Conservation (phyloP, 2,113 vertebrate species). For the Climacteris rufus region DNA sequence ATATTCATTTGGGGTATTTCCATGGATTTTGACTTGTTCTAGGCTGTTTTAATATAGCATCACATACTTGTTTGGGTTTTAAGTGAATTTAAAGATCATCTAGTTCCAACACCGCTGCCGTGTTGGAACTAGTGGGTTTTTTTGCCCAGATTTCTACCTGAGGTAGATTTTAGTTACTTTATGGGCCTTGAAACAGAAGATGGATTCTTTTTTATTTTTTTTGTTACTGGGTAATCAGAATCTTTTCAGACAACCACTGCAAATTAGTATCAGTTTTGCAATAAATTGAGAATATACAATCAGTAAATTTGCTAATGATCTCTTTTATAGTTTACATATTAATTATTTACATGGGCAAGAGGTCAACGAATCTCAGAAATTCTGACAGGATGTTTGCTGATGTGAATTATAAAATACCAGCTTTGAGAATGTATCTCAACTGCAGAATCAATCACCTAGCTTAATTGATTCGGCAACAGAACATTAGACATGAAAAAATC, state of each 20-base stretch:
- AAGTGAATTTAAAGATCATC: not conserved
- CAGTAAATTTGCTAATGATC: not conserved
- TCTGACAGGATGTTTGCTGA: not conserved
- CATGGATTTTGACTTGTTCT: not conserved
- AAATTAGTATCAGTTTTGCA: not conserved
- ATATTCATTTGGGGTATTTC: not conserved
- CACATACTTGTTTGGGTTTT: not conserved
- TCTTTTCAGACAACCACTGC: not conserved
- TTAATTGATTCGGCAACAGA: conserved; percentile 11
- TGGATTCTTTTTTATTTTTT: not conserved
- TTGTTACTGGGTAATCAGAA: not conserved
- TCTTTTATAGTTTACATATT: not conserved
- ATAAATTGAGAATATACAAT: not conserved
- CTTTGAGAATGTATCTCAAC: not conserved
- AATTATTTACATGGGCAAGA: not conserved
- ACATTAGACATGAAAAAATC: not conserved
- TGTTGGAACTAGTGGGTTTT: too few relatives aligned
- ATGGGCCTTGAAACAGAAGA: not conserved
- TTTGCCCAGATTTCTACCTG: too few relatives aligned
- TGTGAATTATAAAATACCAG: not conserved
- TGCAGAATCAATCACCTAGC: not conserved
- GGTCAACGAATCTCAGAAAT: not conserved
- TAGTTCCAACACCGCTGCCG: not conserved
- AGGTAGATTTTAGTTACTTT: not conserved
- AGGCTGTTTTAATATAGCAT: not conserved